Conservation (phyloP, 1,140 invertebrate species). For the Drosophila pruinosa region DNA sequence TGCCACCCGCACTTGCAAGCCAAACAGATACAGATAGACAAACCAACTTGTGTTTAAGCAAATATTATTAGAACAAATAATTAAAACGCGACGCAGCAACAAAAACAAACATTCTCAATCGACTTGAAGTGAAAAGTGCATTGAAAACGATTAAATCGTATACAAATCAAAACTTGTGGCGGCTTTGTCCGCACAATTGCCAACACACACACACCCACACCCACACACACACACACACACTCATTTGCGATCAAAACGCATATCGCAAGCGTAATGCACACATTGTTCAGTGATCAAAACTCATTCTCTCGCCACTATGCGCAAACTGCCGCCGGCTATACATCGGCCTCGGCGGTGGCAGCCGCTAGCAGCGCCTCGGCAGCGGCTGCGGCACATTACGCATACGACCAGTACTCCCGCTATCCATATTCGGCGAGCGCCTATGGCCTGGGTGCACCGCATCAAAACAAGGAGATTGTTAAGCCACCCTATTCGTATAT, state of each 20-base stretch:
- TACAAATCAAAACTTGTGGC: conserved; percentile 26
- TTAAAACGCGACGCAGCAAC: conserved; percentile 24
- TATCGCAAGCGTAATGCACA: conserved; percentile 88
- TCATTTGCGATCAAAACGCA: neutral
- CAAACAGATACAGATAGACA: conserved; percentile 23
- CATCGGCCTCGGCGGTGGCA: conserved; percentile 83
- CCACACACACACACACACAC: too few species aligned
- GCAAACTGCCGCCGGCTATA: conserved; percentile 84
- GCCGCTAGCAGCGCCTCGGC: conserved; percentile 84
- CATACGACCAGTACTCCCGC: conserved; percentile 88
- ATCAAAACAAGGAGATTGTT: conserved; percentile 94
- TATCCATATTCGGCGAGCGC: conserved; percentile 86
- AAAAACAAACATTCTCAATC: conserved; percentile 4
- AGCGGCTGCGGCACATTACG: conserved; percentile 83
- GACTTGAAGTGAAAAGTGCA: conserved; percentile 29
- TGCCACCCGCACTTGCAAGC: conserved; percentile 17
- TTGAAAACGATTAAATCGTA: conserved; percentile 1
- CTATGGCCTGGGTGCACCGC: conserved; percentile 85
- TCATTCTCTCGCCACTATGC: conserved; percentile 85
- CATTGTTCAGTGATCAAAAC: conserved; percentile 93
- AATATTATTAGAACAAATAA: conserved; percentile 74
- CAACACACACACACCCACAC: too few species aligned
- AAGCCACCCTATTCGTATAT: conserved; percentile 99
- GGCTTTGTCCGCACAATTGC: conserved; percentile 28
- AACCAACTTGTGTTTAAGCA: conserved; percentile 54